Evolutionary conservation across 2,888 invertebrate genomes (phyloP).

Genomic region (Anoplius nigerrimus): DNA sequence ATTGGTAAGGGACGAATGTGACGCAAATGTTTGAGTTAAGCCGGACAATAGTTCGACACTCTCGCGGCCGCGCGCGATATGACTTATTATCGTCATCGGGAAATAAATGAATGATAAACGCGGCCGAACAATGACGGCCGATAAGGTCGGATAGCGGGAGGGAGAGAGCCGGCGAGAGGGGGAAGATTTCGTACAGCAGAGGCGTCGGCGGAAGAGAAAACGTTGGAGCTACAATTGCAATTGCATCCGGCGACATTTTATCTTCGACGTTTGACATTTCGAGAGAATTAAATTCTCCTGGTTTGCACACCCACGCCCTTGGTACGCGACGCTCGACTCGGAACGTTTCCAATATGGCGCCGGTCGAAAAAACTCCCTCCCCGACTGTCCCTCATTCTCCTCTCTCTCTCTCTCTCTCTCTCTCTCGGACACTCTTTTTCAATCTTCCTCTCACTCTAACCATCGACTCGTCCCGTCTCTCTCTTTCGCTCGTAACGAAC

Average conservation of each 20-base stretch:
- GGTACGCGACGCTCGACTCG: conserved; percentile 39
- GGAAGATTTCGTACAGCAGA: too few species aligned
- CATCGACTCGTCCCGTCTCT: background rate
- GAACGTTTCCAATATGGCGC: conserved; percentile 48
- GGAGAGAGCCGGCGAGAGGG: conserved; percentile 25
- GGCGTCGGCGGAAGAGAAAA: conserved; percentile 15
- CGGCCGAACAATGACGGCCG: background rate
- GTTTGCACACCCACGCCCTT: conserved; percentile 53
- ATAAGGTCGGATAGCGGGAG: conserved; percentile 20
- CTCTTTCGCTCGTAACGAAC: conserved; percentile 46
- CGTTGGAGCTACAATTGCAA: conserved; percentile 21
- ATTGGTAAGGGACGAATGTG: too few species aligned
- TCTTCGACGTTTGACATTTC: conserved; percentile 66
- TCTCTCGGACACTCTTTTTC: conserved; percentile 27
- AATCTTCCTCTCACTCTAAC: conserved; percentile 30
- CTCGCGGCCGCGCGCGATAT: too few species aligned
- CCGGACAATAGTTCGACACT: too few species aligned
- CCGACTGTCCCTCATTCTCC: conserved; percentile 2
- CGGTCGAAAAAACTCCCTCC: conserved; percentile 40
- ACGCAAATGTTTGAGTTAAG: too few species aligned
- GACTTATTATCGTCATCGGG: conserved; percentile 15
- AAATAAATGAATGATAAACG: conserved; percentile 8
- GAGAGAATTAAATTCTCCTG: conserved; percentile 60
- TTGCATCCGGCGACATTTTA: conserved; percentile 53
- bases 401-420: conserved; percentile 25